Evolutionary conservation across 2,888 invertebrate species (phyloP).

Genomic region (Meliscaeva auricollis): DNA sequence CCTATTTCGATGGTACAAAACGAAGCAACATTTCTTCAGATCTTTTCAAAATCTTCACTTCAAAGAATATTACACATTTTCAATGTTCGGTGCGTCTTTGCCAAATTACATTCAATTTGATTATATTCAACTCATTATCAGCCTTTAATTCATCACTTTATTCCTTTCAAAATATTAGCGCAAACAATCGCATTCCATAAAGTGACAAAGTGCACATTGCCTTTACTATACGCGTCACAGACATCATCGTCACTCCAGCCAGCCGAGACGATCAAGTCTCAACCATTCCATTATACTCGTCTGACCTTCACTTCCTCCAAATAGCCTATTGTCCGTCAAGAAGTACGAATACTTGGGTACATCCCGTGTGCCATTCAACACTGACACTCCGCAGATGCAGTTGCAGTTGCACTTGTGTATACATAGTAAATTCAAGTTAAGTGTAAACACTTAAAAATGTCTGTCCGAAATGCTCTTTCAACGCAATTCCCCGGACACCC

Average conservation of each 20-base stretch:
- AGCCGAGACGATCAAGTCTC: background rate
- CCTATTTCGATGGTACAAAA: too few species aligned
- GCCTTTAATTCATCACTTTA: too few species aligned
- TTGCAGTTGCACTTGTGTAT: conserved; percentile 35
- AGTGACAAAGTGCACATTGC: conserved; percentile 16
- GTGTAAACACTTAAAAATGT: conserved; percentile 21
- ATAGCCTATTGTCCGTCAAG: conserved; percentile 23
- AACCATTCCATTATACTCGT: conserved; percentile 19
- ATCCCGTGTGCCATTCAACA: conserved; percentile 21
- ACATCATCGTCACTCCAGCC: background rate
- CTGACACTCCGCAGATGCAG: conserved; percentile 38
- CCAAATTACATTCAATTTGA: too few species aligned
- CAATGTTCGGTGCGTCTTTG: too few species aligned
- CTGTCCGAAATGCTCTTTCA: conserved; percentile 16
- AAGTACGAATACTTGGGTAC: background rate
- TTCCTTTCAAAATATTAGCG: background rate
- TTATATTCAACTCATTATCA: too few species aligned
- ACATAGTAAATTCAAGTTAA: conserved; percentile 48
- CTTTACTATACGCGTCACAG: background rate
- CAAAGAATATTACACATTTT: too few species aligned
- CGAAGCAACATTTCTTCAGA: too few species aligned
- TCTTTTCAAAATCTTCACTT: too few species aligned
- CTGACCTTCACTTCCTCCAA: conserved; percentile 19
- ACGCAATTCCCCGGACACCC: background rate
- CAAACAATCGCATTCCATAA: background rate